Conservation (phyloP, 1,140 invertebrate genomes). For the Holcopasites calliopsidis region DNA sequence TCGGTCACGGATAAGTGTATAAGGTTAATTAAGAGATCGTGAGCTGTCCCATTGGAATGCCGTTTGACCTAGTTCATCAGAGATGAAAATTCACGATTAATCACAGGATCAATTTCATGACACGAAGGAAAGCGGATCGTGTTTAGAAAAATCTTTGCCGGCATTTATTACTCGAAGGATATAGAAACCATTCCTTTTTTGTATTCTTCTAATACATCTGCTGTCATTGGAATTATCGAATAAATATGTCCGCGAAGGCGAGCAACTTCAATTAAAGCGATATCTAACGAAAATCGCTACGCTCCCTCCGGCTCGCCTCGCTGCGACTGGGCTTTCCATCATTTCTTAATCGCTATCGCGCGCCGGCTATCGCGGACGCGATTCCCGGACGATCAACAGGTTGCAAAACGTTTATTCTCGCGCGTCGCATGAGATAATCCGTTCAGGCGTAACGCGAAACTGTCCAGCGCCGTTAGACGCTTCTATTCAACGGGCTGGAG, state of each 20-base stretch:
- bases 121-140: too few species aligned
- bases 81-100: too few species aligned
- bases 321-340: slow-evolving; percentile 18
- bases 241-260: neutral
- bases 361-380: neutral
- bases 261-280: neutral
- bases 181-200: neutral
- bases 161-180: too few species aligned
- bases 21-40: too few species aligned
- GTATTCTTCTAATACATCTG: too few species aligned
- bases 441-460: neutral
- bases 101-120: too few species aligned
- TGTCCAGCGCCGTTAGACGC: too few species aligned
- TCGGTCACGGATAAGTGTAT: too few species aligned
- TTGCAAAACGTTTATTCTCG: neutral
- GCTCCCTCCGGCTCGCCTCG: neutral
- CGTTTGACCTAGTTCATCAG: too few species aligned
- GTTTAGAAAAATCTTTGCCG: too few species aligned
- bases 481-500: neutral
- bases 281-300: slow-evolving; percentile 11
- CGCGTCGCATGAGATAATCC: neutral
- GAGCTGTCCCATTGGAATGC: too few species aligned
- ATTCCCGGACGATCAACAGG: slow-evolving; percentile 9
- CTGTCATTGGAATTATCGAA: too few species aligned
- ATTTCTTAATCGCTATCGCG: slow-evolving; percentile 21